These are phyloP conservation scores for Hipparchia sbordonii DNA, from an alignment of 2,888 invertebrate species.

Conservation along the genomic window DNA sequence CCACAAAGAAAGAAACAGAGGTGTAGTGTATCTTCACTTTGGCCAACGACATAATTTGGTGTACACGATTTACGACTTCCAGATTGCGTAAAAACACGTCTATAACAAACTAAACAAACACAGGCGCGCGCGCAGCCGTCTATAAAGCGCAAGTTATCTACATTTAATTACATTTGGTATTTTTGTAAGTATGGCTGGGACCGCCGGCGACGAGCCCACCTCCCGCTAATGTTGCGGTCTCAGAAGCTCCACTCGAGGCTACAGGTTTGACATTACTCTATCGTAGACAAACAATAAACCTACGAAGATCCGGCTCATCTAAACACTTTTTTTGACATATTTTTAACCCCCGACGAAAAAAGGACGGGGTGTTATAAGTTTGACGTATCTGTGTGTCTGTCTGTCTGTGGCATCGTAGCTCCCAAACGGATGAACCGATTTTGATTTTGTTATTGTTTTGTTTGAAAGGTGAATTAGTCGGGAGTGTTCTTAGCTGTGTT, in stretches of 20 bases:
- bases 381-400: too few relatives aligned
- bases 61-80: conserved; percentile 81
- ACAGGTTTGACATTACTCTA: too few relatives aligned
- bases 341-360: too few relatives aligned
- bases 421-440: too few relatives aligned
- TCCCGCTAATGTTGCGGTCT: conserved; percentile 36
- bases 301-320: too few relatives aligned
- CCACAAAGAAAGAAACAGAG: conserved; percentile 36
- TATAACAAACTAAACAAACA: conserved; percentile 81
- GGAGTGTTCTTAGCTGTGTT: too few relatives aligned
- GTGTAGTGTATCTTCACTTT: conserved; percentile 61
- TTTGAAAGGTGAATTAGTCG: too few relatives aligned
- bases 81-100: conserved; percentile 82
- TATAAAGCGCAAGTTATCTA: conserved; percentile 81
- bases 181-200: conserved; percentile 78
- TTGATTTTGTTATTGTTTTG: too few relatives aligned
- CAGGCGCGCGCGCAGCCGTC: conserved; percentile 77
- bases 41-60: conserved; percentile 81
- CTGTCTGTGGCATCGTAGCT: too few relatives aligned
- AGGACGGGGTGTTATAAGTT: too few relatives aligned
- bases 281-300: too few relatives aligned
- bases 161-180: conserved; percentile 82
- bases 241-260: not conserved
- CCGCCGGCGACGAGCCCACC: conserved; percentile 66
- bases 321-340: too few relatives aligned